These are phyloP conservation scores for Pelobates fuscus DNA, from an alignment of 2,113 vertebrate species.

Conservation along the genomic window DNA sequence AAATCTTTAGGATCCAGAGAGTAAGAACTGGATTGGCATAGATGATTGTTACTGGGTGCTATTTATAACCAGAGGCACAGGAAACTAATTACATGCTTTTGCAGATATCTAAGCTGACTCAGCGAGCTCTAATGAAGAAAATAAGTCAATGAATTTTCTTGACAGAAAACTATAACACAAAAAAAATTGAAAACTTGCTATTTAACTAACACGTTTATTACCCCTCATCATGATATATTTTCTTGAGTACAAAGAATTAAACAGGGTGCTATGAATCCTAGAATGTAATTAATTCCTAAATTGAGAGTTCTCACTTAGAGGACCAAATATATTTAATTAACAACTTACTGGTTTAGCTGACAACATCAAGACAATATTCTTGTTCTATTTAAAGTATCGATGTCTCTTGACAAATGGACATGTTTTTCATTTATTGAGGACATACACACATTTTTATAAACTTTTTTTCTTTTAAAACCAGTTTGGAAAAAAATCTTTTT, in stretches of 20 bases:
- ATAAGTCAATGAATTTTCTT: slow-evolving; percentile 48
- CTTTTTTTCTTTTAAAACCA: no score
- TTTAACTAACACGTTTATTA: slow-evolving; percentile 20
- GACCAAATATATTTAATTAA: background rate
- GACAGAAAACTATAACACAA: slow-evolving; percentile 33
- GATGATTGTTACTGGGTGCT: slow-evolving; percentile 56
- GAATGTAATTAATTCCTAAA: slow-evolving; percentile 2
- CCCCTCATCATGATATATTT: slow-evolving; percentile 10
- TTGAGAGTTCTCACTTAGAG: no score
- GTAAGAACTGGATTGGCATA: slow-evolving; percentile 58
- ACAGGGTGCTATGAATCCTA: slow-evolving; percentile 1
- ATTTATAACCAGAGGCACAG: slow-evolving; percentile 60
- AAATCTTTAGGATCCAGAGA: slow-evolving; percentile 66
- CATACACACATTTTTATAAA: no score
- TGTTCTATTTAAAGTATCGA: background rate
- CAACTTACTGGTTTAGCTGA: background rate
- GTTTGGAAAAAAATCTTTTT: no score
- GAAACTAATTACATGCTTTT: slow-evolving; percentile 63
- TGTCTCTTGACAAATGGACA: background rate
- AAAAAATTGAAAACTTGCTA: slow-evolving; percentile 25
- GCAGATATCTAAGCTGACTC: slow-evolving; percentile 34
- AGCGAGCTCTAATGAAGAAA: slow-evolving; percentile 50
- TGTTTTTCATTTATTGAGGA: background rate
- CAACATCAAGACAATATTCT: background rate
- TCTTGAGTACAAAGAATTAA: background rate